Evolutionary conservation across 1,140 invertebrate species (phyloP).

Genomic region (Druon quercuslanigerum): DNA sequence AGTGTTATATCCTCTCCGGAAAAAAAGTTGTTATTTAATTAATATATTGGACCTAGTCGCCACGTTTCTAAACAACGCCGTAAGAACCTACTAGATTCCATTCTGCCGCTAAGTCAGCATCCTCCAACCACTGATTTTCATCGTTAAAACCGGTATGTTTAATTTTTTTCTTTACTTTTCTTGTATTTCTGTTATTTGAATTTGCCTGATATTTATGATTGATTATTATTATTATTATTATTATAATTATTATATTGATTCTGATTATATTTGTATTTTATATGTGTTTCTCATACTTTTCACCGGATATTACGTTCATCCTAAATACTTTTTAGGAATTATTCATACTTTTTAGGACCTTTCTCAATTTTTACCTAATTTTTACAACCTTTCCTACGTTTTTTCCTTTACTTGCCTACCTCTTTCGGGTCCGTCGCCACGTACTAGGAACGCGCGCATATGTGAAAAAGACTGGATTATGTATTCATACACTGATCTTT

Average conservation of each 20-base stretch:
- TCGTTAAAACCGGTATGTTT: slow-evolving; percentile 75
- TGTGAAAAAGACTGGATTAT: not conserved
- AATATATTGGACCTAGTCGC: slow-evolving; percentile 44
- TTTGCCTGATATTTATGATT: slow-evolving; percentile 50
- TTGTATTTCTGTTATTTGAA: slow-evolving; percentile 58
- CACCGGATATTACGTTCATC: not conserved
- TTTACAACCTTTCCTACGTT: not conserved
- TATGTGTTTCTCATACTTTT: slow-evolving; percentile 37
- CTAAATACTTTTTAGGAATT: not conserved
- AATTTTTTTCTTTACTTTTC: slow-evolving; percentile 74
- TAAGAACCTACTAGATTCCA: slow-evolving; percentile 63
- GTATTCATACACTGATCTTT: not conserved
- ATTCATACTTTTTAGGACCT: not conserved
- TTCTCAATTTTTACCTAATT: not conserved
- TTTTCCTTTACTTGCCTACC: not conserved
- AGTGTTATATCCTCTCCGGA: slow-evolving; percentile 40
- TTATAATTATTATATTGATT: slow-evolving; percentile 53
- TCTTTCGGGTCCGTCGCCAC: not conserved
- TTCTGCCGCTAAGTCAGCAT: slow-evolving; percentile 72
- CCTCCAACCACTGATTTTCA: slow-evolving; percentile 73
- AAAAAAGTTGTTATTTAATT: slow-evolving; percentile 40
- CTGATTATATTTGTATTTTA: slow-evolving; percentile 43
- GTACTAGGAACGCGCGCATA: not conserved
- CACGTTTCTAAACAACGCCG: slow-evolving; percentile 29
- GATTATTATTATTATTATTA: slow-evolving; percentile 51